These are phyloP conservation scores for Mesoclemmys tuberculata DNA, from an alignment of 2,113 vertebrate genomes.

Conservation along the genomic window DNA sequence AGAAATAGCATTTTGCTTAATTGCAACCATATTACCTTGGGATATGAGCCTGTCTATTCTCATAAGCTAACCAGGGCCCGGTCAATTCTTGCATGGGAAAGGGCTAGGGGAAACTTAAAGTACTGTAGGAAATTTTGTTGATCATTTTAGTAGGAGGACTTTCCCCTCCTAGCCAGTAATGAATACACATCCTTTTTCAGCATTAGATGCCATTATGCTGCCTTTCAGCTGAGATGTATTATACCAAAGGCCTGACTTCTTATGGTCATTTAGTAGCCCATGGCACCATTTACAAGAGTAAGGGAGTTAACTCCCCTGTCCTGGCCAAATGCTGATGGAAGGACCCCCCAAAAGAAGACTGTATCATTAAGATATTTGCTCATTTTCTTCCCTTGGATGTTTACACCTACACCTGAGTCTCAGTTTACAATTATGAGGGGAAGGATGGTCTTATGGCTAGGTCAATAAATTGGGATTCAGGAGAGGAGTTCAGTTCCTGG, in stretches of 20 bases:
- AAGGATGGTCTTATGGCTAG: neutral
- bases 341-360: neutral
- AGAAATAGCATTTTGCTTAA: constrained; percentile 5
- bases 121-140: constrained; percentile 8
- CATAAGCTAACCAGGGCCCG: neutral
- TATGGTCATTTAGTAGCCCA: neutral
- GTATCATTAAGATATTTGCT: neutral
- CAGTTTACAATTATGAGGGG: neutral
- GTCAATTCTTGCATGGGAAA: constrained; percentile 25
- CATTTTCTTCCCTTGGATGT: neutral
- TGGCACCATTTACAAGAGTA: neutral
- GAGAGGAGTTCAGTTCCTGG: neutral
- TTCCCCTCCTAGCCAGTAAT: neutral
- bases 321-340: neutral
- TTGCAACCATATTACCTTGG: neutral
- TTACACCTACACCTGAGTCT: neutral
- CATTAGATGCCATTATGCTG: neutral
- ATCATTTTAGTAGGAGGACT: neutral
- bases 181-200: neutral
- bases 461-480: neutral
- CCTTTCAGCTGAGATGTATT: neutral
- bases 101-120: neutral
- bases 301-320: rapidly evolving
- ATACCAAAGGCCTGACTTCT: neutral
- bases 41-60: neutral